Base-by-base conservation (phyloP, 2,888 invertebrate species). In the Vesta saturnalis region DNA sequence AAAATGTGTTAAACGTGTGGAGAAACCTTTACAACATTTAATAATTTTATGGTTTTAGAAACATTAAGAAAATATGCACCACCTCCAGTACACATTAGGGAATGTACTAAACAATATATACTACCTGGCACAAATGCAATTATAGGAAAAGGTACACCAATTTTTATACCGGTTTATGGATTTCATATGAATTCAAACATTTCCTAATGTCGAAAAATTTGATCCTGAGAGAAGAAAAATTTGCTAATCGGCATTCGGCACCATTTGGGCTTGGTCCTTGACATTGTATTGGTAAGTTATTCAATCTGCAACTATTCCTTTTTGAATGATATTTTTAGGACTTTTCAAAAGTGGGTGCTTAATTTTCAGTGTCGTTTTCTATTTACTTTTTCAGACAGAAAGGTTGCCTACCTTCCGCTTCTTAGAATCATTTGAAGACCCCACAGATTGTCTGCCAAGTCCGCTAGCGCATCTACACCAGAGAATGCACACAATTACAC, bases 1-100 rank as follows among this genome's bases (percentile, higher is more conserved):
- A 57, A 82, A 83, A 75, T 84, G 86, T 5, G 76, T 87, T 16
- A 54, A 74, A n/a, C 75, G 77, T 77, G 86, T 58, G 1, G 47
- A 16, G 8, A 49, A n/a, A n/a, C 5, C 8, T n/a, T 10, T 2
- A n/a, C 2, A 3, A n/a, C 1, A 1, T 39, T 39, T 1, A 30
- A 30, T 30, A 30, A 30, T 6, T 6, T 30, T 30, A 10, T 30
- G 4, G 8, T 49, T 49, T 15, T 18, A 49, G 47, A 49, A 49
- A 49, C 47, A 8, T 10, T 49, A 8, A n/a, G 47, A 1, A 49
- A 49, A 49, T 18, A 49, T 15, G 16, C 47, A 49, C 47, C 47
- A 3, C 47, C 18, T 5, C 47, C 47, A 18, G 18, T 18, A 3
- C 15, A 18, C 8, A 16, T 18, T 12, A 15, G 47, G 15, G 18